Evolutionary conservation across 1,140 invertebrate species (phyloP).

Genomic region (Dinoponera quadriceps): DNA sequence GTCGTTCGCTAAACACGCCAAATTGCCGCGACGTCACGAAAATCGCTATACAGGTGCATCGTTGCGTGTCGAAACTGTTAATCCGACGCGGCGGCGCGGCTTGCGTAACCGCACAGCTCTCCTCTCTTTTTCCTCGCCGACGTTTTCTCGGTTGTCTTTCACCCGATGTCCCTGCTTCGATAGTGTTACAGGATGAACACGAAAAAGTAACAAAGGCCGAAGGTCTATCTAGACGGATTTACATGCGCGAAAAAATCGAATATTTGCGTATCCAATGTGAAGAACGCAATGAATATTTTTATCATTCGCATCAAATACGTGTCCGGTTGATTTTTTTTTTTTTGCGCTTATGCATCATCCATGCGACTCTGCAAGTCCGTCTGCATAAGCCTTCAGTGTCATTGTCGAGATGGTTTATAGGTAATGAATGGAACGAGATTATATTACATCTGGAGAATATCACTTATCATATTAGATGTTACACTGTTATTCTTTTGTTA

Average conservation of each 20-base stretch:
- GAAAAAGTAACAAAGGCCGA: neutral
- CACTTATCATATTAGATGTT: neutral
- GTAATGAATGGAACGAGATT: neutral
- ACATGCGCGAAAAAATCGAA: too few species aligned
- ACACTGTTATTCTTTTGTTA: neutral
- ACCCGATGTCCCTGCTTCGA: neutral
- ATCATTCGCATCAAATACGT: too few species aligned
- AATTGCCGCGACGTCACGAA: constrained; percentile 79
- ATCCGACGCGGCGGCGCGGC: constrained; percentile 65
- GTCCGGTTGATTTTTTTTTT: too few species aligned
- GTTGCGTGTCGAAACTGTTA: constrained; percentile 77
- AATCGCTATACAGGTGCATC: constrained; percentile 79
- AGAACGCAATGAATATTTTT: too few species aligned
- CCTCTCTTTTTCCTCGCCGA: neutral
- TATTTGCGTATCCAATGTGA: too few species aligned
- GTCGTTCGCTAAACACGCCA: constrained; percentile 80
- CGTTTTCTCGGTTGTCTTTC: neutral
- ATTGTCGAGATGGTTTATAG: neutral
- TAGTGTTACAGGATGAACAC: neutral
- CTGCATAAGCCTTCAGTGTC: neutral
- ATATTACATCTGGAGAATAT: constrained; percentile 19
- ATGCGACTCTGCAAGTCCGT: too few species aligned
- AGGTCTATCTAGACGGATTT: too few species aligned
- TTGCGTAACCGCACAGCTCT: constrained; percentile 56
- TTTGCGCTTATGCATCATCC: too few species aligned